Evolutionary conservation across 1,140 invertebrate species (phyloP), one percentile per base, ranked within the genome.

Genomic region (Neodiprion virginianus): DNA sequence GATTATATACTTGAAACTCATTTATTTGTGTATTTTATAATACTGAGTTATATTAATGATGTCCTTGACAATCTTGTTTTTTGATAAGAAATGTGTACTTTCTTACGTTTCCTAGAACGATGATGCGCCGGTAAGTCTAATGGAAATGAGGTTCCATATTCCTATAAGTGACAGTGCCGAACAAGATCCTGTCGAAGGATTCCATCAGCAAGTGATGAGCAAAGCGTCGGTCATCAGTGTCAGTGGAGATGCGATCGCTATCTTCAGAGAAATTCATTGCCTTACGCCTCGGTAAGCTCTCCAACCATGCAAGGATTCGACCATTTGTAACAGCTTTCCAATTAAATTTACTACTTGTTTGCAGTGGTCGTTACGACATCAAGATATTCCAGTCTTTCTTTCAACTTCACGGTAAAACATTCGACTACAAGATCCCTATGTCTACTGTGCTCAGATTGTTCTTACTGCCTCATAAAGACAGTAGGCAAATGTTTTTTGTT

Each of bases 341-440:
- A 68, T 70, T 77, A 69, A 49, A 50, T 12, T 73, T 71, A 28
- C 74, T 75, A 69, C 72, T 23, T 73, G 82, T 88, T 91, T 90
- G 61, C 89, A 97, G 96, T 90, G 99, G 99, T 93, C 97, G 99
- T 77, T 99, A 99, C 86, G 99, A 99, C 85, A 98, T 99, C 87
- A 99, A 99, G 90, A 94, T 99, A 67, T 99, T 98, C 84, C 95
- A 96, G 74, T 94, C 96, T 2, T 99, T 99, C 88, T 96, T 99
- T 83, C 98, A 99, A 90, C 93, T 99, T 72, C 99, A 99, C 85
- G 99, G 99, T 88, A 99, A 99, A 92, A 99, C 99, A 0, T 99
- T 99, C 87, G 98, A 99, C 90, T 99, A 99, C 89, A 99, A 99
- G 89, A 99, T 99, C 80, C 97, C 98, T 0, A 96, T 98, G 92